These are phyloP conservation scores for Channa maculata DNA, from an alignment of 2,113 vertebrate species.

Conservation along the genomic window DNA sequence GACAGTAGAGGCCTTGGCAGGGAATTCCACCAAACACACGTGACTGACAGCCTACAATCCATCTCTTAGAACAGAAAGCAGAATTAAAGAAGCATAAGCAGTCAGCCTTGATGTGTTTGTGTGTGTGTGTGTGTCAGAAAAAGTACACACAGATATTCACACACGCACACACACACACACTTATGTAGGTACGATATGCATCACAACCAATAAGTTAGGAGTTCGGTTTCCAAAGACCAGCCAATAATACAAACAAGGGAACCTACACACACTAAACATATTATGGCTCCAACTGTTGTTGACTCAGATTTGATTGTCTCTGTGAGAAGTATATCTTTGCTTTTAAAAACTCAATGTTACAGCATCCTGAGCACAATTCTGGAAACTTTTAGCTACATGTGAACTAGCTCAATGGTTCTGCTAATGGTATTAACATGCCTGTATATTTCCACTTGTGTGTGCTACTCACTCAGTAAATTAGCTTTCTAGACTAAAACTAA, in stretches of 20 bases:
- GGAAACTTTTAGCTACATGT: not conserved
- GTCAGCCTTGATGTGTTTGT: not conserved
- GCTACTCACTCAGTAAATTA: not conserved
- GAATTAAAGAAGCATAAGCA: conserved; percentile 36
- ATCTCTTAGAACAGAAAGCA: conserved; percentile 60
- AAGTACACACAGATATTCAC: conserved; percentile 4
- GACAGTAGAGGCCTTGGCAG: conserved; percentile 55
- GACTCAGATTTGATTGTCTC: no score
- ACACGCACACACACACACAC: not conserved
- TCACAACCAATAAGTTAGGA: conserved; percentile 14
- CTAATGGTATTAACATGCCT: not conserved
- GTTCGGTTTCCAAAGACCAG: conserved; percentile 7
- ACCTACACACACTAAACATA: not conserved
- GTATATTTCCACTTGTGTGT: not conserved
- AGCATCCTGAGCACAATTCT: not conserved
- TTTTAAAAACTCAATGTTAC: not conserved
- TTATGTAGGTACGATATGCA: not conserved
- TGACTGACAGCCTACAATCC: conserved; percentile 69
- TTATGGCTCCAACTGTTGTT: no score
- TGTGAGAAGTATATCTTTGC: not conserved
- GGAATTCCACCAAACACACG: conserved; percentile 45
- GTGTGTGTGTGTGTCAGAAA: not conserved
- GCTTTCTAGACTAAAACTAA: no score
- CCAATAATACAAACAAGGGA: not conserved
- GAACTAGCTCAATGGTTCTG: not conserved